These are phyloP conservation scores for Chrysaora quinquecirrha DNA, from an alignment of 30 jellyfish, hydroid and myxozoan species.

Conservation along the genomic window DNA sequence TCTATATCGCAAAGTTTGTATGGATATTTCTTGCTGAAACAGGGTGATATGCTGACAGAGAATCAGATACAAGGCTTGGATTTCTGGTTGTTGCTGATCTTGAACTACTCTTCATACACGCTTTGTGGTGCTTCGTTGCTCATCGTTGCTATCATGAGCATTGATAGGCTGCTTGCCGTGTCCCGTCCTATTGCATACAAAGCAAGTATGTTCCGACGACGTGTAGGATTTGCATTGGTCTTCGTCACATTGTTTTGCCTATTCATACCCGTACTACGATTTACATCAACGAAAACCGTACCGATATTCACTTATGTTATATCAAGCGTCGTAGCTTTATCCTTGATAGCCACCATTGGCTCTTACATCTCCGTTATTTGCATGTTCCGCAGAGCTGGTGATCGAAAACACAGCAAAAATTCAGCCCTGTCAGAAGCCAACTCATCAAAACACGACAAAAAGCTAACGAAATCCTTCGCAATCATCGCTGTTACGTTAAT, in stretches of 20 bases:
- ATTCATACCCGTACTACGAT: constrained; percentile 56
- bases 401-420: constrained; percentile 6
- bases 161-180: constrained; percentile 62
- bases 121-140: constrained; percentile 70
- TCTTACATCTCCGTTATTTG: constrained; percentile 53
- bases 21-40: constrained; percentile 61
- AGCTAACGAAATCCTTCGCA: constrained; percentile 67
- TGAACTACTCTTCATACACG: constrained; percentile 66
- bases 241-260: constrained; percentile 44
- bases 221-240: constrained; percentile 15
- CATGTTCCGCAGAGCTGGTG: constrained; percentile 33
- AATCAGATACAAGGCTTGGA: constrained; percentile 39
- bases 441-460: constrained; percentile 39
- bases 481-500: constrained; percentile 56
- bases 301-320: constrained; percentile 41
- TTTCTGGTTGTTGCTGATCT: constrained; percentile 43
- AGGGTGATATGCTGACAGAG: constrained; percentile 26
- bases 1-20: constrained; percentile 67
- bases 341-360: constrained; percentile 44
- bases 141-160: constrained; percentile 66
- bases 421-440: constrained; percentile 25
- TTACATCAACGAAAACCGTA: constrained; percentile 39
- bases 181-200: constrained; percentile 63
- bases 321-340: constrained; percentile 43
- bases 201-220: constrained; percentile 54